phyloP scores from a whole-genome alignment of 1,140 invertebrate species.

The Listronotus oregonensis region DNA sequence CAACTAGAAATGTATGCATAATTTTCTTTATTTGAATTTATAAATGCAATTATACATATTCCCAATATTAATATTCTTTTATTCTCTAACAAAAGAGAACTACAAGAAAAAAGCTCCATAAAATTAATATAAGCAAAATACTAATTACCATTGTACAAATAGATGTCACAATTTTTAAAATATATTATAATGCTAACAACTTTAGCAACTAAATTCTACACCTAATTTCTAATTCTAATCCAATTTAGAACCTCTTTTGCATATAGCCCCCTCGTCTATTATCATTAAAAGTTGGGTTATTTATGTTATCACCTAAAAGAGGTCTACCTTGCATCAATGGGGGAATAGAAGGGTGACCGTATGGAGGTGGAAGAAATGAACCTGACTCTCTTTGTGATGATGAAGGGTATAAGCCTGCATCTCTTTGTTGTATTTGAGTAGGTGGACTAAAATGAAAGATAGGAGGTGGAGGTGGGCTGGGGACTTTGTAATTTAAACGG shows the following conservation, averaged over 20 bases:
- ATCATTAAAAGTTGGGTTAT: background rate
- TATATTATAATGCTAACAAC: no score
- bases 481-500: background rate
- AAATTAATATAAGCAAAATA: no score
- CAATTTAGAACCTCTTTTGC: constrained; percentile 4
- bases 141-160: no score
- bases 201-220: no score
- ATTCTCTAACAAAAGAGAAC: no score
- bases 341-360: background rate
- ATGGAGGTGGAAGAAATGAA: background rate
- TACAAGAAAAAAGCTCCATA: no score
- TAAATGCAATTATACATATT: no score
- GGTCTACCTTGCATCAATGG: background rate
- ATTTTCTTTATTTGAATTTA: no score
- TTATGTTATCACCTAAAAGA: background rate
- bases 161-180: no score
- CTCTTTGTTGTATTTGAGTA: background rate
- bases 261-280: constrained; percentile 4
- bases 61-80: no score
- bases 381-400: no score
- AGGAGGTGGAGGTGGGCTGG: constrained; percentile 5
- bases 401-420: background rate
- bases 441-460: background rate
- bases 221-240: background rate
- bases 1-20: no score